Conservation (phyloP, 2,797 vertebrate genomes). For the Salarias fasciatus region DNA sequence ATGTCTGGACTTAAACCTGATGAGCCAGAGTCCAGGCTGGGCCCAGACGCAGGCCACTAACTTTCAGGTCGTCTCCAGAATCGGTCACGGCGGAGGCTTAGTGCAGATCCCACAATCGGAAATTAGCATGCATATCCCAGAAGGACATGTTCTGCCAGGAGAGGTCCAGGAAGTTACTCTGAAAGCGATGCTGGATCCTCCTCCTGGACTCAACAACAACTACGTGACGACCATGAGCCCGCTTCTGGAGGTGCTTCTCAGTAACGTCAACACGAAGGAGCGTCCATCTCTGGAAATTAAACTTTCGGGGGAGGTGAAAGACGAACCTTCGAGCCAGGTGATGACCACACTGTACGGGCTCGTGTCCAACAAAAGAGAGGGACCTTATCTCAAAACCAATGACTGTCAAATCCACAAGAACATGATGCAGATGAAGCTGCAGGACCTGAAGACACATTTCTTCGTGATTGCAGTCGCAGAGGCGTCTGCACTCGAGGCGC, state of each 20-base stretch:
- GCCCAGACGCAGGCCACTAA: slow-evolving; percentile 94
- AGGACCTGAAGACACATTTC: slow-evolving; percentile 85
- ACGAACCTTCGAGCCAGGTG: slow-evolving; percentile 90
- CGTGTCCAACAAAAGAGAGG: slow-evolving; percentile 85
- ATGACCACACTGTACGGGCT: slow-evolving; percentile 91
- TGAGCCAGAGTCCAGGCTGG: slow-evolving; percentile 95
- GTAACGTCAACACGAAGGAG: slow-evolving; percentile 88
- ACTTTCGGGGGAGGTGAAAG: slow-evolving; percentile 89
- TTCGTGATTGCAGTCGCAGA: slow-evolving; percentile 88
- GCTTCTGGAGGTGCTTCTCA: slow-evolving; percentile 89
- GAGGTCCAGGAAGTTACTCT: slow-evolving; percentile 92
- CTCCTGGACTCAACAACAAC: slow-evolving; percentile 88
- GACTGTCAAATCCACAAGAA: slow-evolving; percentile 88
- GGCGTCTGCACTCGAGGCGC: slow-evolving; percentile 83
- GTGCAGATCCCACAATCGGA: slow-evolving; percentile 89
- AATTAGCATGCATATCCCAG: slow-evolving; percentile 88
- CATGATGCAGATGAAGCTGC: slow-evolving; percentile 89
- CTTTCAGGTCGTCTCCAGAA: slow-evolving; percentile 85
- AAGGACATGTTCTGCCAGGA: slow-evolving; percentile 89
- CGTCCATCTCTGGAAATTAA: slow-evolving; percentile 90
- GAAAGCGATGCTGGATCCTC: slow-evolving; percentile 91
- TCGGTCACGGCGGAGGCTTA: slow-evolving; percentile 88
- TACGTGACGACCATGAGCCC: slow-evolving; percentile 91
- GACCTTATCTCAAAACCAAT: slow-evolving; percentile 88
- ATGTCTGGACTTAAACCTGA: slow-evolving; percentile 90